Evolutionary conservation across 2,888 invertebrate genomes (phyloP).

Genomic region (Xylocampa areola): DNA sequence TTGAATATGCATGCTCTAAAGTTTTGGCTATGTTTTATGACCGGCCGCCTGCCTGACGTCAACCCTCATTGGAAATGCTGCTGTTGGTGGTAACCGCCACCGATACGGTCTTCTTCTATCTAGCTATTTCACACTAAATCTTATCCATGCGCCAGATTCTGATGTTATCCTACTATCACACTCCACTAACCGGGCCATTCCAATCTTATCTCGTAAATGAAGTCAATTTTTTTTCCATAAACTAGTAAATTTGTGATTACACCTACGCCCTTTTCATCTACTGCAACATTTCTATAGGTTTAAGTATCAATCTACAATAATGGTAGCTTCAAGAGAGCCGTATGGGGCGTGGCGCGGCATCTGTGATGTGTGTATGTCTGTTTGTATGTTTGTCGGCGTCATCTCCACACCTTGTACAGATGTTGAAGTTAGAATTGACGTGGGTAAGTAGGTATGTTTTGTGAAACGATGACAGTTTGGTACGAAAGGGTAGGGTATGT

Average conservation of each 20-base stretch:
- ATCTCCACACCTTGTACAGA: constrained; percentile 55
- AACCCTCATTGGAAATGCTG: too few relatives aligned
- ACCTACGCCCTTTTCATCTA: constrained; percentile 2
- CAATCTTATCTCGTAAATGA: too few relatives aligned
- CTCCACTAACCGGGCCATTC: too few relatives aligned
- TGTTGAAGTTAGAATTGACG: constrained; percentile 40
- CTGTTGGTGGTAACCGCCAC: too few relatives aligned
- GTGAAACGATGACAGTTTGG: constrained; percentile 9
- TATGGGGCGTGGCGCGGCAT: constrained; percentile 59
- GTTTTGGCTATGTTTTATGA: too few relatives aligned
- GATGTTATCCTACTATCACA: too few relatives aligned
- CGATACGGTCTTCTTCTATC: too few relatives aligned
- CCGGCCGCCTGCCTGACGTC: too few relatives aligned
- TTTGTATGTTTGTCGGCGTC: constrained; percentile 63
- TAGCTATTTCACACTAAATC: too few relatives aligned
- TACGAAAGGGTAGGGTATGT: not conserved
- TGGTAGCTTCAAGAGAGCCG: constrained; percentile 21
- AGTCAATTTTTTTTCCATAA: too few relatives aligned
- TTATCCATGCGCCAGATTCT: too few relatives aligned
- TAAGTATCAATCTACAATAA: constrained; percentile 26
- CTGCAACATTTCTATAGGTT: constrained; percentile 4
- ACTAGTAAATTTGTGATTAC: constrained; percentile 4
- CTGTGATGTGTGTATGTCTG: constrained; percentile 61
- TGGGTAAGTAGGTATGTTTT: constrained; percentile 4
- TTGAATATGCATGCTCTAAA: too few relatives aligned